These are phyloP conservation scores for Siderastrea siderea DNA, from an alignment of 92 coral and sea anemone genomes.

Conservation along the genomic window DNA sequence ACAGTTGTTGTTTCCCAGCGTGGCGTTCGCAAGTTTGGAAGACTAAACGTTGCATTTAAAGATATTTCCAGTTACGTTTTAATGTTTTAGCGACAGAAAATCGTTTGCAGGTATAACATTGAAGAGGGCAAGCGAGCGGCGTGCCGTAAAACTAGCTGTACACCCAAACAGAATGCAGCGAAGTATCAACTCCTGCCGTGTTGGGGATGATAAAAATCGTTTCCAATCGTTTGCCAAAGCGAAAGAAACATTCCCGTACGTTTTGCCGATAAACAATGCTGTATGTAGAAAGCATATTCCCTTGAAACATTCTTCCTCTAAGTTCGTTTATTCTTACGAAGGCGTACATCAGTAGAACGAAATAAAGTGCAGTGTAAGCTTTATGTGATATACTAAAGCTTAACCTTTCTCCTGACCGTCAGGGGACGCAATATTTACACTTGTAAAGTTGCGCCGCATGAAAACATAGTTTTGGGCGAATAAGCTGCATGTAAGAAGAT, in stretches of 20 bases:
- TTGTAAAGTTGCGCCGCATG: conserved; percentile 16
- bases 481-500: conserved; percentile 36
- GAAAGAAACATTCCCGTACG: neutral
- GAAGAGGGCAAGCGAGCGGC: neutral
- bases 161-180: neutral
- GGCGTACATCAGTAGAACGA: neutral
- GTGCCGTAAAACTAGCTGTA: neutral
- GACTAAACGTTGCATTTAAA: conserved; percentile 8
- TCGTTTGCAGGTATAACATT: neutral
- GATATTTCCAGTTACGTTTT: neutral
- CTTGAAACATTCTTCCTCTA: neutral
- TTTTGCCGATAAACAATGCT: neutral
- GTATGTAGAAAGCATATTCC: neutral
- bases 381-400: neutral
- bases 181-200: neutral
- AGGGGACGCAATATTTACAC: conserved; percentile 30
- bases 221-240: neutral
- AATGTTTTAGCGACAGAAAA: neutral
- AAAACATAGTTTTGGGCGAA: conserved; percentile 20
- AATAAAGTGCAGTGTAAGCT: neutral
- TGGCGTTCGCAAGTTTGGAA: neutral
- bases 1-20: conserved; percentile 37
- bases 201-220: neutral
- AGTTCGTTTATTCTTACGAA: neutral
- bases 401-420: conserved; percentile 26